Conservation (phyloP, 2,797 vertebrate genomes). For the Threskiornis aethiopicus region DNA sequence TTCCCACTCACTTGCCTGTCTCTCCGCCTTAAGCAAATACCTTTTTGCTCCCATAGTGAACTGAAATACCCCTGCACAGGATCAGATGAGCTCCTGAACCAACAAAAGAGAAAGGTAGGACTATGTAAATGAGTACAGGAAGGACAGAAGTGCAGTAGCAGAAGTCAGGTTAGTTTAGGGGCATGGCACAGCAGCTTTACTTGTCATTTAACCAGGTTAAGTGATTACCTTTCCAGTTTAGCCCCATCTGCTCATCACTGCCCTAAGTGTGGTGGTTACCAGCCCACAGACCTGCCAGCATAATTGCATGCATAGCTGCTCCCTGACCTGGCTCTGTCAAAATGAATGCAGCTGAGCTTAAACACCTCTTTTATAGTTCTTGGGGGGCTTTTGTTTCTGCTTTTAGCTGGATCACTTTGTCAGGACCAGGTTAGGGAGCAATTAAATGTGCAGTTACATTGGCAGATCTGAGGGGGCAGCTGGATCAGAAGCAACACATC, state of each 20-base stretch:
- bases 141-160: neutral
- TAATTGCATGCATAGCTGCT: slow-evolving; percentile 54
- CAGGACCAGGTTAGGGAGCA: slow-evolving; percentile 57
- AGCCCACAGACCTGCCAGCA: slow-evolving; percentile 3
- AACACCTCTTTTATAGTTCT: slow-evolving; percentile 69
- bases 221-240: slow-evolving; percentile 5
- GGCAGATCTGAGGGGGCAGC: slow-evolving; percentile 62
- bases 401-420: slow-evolving; percentile 58
- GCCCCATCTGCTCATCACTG: slow-evolving; percentile 52
- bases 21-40: neutral
- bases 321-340: slow-evolving; percentile 63
- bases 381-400: slow-evolving; percentile 60
- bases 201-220: slow-evolving; percentile 31
- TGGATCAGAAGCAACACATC: slow-evolving; percentile 57
- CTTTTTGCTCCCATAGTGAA: neutral
- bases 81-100: neutral
- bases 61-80: neutral
- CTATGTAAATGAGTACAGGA: neutral
- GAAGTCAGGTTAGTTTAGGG: neutral
- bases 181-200: neutral
- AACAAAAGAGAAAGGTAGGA: neutral
- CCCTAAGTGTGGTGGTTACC: neutral
- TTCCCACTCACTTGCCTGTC: neutral
- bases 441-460: slow-evolving; percentile 51
- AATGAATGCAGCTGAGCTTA: slow-evolving; percentile 61